Percentiles rank a stretch among this genome's conserved stretches.
These are phyloP conservation scores for Speoplatyrhinus poulsoni DNA, from an alignment of 2,113 vertebrate species.

Conservation along the genomic window DNA sequence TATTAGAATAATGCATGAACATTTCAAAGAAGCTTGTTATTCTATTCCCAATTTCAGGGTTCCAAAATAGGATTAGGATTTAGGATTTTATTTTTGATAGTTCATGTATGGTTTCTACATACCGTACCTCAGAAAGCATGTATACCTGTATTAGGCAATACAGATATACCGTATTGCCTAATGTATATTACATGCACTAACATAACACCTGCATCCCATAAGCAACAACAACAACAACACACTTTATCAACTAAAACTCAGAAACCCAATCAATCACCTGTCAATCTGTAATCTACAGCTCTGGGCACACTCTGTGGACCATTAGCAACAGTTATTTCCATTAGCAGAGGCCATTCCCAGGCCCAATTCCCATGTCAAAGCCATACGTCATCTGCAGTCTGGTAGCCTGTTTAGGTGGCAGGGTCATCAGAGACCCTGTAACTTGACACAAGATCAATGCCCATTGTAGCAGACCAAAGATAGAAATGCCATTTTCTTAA, in stretches of 20 bases:
- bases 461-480: slow-evolving; percentile 17
- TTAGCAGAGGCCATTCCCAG: background rate
- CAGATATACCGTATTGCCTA: no score
- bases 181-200: no score
- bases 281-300: background rate
- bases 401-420: slow-evolving; percentile 10
- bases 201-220: no score
- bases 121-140: no score
- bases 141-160: no score
- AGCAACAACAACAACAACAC: background rate
- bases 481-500: background rate
- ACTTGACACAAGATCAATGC: slow-evolving; percentile 21
- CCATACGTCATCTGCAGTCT: background rate
- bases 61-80: no score
- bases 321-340: background rate
- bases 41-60: no score
- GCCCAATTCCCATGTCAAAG: background rate
- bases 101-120: no score
- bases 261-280: background rate
- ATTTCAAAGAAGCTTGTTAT: no score
- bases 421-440: slow-evolving; percentile 26
- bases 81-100: no score
- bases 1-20: no score
- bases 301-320: background rate
- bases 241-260: background rate